Evolutionary conservation across 1,140 invertebrate genomes (phyloP).

Genomic region (Mycetomoellerius zeteki): DNA sequence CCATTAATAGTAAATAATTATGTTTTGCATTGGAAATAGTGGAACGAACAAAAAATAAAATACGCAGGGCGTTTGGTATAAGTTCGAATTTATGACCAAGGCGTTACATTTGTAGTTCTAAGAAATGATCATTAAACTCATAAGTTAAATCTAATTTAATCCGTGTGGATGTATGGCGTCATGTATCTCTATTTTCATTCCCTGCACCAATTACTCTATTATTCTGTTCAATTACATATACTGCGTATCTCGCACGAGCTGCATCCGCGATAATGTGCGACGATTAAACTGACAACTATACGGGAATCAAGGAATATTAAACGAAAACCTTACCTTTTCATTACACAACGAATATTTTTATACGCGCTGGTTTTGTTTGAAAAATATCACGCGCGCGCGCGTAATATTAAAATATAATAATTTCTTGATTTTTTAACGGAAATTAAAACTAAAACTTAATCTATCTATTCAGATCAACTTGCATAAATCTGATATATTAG

Average conservation of each 20-base stretch:
- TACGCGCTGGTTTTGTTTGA: not conserved
- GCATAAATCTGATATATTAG: not conserved
- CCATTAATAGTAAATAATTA: no score
- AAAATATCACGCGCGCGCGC: no score
- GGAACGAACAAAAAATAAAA: not conserved
- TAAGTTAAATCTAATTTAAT: constrained; percentile 60
- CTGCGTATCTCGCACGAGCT: constrained; percentile 45
- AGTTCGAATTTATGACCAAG: constrained; percentile 18
- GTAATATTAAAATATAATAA: not conserved
- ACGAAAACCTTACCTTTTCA: not conserved
- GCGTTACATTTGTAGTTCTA: not conserved
- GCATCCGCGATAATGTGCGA: constrained; percentile 26
- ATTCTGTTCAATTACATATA: constrained; percentile 60
- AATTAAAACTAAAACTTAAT: not conserved
- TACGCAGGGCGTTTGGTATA: not conserved
- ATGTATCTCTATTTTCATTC: constrained; percentile 55
- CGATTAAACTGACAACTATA: constrained; percentile 24
- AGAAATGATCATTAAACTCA: constrained; percentile 48
- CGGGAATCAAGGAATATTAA: not conserved
- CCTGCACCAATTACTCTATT: constrained; percentile 53
- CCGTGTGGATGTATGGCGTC: constrained; percentile 37
- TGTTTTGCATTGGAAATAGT: no score
- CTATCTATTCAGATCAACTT: not conserved
- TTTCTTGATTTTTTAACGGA: not conserved
- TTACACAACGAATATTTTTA: not conserved